phyloP scores from a whole-genome alignment of 2,888 invertebrate genomes.

The Pachycephus smyrnensis region DNA sequence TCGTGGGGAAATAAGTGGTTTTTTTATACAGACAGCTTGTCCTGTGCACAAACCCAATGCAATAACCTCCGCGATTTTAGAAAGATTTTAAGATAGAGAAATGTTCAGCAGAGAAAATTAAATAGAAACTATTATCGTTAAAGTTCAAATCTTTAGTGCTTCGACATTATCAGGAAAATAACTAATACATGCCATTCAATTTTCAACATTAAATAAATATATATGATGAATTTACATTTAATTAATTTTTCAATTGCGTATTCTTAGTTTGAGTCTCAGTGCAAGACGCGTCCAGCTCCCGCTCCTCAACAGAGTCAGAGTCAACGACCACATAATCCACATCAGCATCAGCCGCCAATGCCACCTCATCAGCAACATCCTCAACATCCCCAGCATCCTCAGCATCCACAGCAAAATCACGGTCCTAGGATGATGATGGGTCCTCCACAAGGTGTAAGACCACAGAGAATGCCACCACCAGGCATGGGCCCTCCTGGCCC shows the following conservation, averaged over 20 bases:
- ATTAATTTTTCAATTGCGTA: slow-evolving; percentile 19
- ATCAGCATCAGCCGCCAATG: slow-evolving; percentile 68
- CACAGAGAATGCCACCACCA: slow-evolving; percentile 61
- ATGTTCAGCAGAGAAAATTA: no score
- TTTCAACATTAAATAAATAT: not conserved
- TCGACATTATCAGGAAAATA: slow-evolving; percentile 4
- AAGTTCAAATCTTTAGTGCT: no score
- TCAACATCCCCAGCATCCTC: slow-evolving; percentile 69
- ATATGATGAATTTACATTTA: slow-evolving; percentile 1
- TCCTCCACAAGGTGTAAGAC: slow-evolving; percentile 67
- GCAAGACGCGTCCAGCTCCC: slow-evolving; percentile 88
- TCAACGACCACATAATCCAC: slow-evolving; percentile 72
- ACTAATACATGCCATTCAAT: slow-evolving; percentile 2
- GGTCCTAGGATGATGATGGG: slow-evolving; percentile 73
- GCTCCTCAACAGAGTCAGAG: slow-evolving; percentile 75
- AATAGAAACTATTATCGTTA: no score
- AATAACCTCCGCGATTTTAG: no score
- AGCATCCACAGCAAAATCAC: slow-evolving; percentile 68
- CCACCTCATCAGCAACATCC: slow-evolving; percentile 69
- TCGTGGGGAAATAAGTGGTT: no score
- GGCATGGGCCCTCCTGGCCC: slow-evolving; percentile 71
- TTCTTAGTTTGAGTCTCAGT: slow-evolving; percentile 89
- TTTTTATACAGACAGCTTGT: no score
- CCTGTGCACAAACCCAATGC: no score
- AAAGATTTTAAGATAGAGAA: no score